Conservation (phyloP, 2,797 vertebrate species). For the Mico argentatus region DNA sequence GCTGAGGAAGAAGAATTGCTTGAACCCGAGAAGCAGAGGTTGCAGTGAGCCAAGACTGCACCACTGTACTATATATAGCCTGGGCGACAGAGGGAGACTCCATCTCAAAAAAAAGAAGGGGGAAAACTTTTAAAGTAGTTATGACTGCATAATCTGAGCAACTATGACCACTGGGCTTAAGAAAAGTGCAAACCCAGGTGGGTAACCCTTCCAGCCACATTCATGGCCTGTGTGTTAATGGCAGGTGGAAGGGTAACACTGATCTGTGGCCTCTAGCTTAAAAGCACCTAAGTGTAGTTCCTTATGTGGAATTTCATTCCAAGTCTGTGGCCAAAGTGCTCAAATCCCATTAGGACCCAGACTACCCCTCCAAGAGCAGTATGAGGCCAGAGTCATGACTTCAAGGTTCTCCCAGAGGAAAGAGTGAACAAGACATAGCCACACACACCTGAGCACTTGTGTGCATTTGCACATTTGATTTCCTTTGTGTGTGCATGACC, state of each 20-base stretch:
- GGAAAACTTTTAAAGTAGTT: neutral
- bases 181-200: neutral
- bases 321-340: neutral
- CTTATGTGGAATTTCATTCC: neutral
- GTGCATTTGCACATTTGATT: neutral
- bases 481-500: neutral
- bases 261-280: neutral
- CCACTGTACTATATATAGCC: neutral
- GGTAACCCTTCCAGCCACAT: neutral
- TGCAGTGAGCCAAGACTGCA: neutral
- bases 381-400: neutral
- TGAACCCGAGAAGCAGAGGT: neutral
- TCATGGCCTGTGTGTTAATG: rapidly evolving
- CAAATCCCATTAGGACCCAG: neutral
- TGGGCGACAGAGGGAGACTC: neutral
- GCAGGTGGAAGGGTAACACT: rapidly evolving
- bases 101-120: neutral
- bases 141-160: neutral
- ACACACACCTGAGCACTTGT: rapidly evolving
- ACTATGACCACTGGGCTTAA: neutral
- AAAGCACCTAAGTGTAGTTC: neutral
- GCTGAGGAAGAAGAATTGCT: neutral
- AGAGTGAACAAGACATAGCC: neutral
- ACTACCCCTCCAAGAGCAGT: neutral
- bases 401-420: neutral